These are phyloP conservation scores for Philotrypesis tridentata DNA, from an alignment of 1,140 invertebrate species.

Conservation along the genomic window DNA sequence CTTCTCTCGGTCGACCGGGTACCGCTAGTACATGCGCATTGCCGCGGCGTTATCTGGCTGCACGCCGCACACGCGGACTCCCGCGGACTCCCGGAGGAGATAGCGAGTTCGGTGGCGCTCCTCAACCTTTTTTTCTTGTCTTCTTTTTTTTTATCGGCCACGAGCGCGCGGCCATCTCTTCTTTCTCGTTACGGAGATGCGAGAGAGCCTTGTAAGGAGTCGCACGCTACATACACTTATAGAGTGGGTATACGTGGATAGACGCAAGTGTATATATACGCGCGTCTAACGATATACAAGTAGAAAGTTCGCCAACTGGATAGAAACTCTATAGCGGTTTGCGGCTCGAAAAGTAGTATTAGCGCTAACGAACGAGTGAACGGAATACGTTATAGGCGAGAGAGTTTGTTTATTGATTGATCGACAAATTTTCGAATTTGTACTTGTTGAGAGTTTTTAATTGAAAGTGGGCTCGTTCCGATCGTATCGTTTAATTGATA, in stretches of 20 bases:
- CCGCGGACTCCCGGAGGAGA: not conserved
- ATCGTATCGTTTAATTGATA: no score
- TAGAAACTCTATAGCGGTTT: not conserved
- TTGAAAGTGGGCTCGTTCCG: no score
- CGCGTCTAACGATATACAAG: not conserved
- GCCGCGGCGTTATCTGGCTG: not conserved
- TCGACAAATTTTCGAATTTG: not conserved
- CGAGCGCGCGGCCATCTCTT: not conserved
- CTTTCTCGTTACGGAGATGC: slow-evolving; percentile 4
- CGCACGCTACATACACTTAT: no score
- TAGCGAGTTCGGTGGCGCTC: not conserved
- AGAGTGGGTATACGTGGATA: no score
- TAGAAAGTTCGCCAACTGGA: not conserved
- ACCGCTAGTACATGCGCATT: not conserved
- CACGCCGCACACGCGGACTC: not conserved
- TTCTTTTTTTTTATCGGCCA: not conserved
- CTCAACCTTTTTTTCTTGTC: no score
- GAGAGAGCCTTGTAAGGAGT: not conserved
- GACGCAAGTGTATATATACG: not conserved
- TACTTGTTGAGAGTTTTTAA: no score
- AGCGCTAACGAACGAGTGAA: not conserved
- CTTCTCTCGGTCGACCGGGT: not conserved
- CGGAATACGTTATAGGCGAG: not conserved
- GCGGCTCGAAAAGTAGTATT: not conserved
- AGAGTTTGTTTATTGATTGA: not conserved